A percentile compares a stretch with the other conserved stretches of the same genome.
These are phyloP conservation scores for Zaprionus lachaisei DNA, from an alignment of 1,140 invertebrate genomes.

Conservation along the genomic window DNA sequence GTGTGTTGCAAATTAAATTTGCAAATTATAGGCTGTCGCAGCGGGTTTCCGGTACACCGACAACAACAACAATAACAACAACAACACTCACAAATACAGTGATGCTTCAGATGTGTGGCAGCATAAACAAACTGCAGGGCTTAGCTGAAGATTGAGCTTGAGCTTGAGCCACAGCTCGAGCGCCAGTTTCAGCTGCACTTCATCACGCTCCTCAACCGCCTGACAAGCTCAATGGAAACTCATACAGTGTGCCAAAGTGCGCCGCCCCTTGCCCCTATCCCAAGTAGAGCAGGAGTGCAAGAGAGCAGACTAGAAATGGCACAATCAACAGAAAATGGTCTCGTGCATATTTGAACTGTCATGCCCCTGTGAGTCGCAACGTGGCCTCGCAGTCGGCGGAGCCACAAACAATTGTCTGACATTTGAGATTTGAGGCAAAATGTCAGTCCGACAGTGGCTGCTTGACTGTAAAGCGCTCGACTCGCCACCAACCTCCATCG, in stretches of 20 bases:
- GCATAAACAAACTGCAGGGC: conserved; percentile 53
- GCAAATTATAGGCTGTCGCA: conserved; percentile 81
- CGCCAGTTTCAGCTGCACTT: conserved; percentile 64
- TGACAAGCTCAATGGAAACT: conserved; percentile 75
- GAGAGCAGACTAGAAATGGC: conserved; percentile 66
- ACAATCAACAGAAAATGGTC: conserved; percentile 68
- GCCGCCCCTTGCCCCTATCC: not conserved
- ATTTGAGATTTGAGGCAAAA: conserved; percentile 80
- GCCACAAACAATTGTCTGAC: conserved; percentile 45
- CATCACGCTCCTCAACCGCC: conserved; percentile 56
- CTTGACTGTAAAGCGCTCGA: conserved; percentile 69
- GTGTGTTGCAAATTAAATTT: conserved; percentile 82
- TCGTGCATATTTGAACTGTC: conserved; percentile 77
- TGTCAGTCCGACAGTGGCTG: conserved; percentile 58
- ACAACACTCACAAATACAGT: conserved; percentile 24
- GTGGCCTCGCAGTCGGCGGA: conserved; percentile 5
- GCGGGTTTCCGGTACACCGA: conserved; percentile 67
- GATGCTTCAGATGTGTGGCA: conserved; percentile 62
- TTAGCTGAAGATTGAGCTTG: conserved; percentile 43
- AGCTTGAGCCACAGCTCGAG: conserved; percentile 26
- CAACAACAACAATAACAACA: conserved; percentile 29
- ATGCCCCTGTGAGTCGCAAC: conserved; percentile 49
- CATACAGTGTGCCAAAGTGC: conserved; percentile 52
- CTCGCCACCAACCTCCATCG: conserved; percentile 24
- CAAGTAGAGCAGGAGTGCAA: not conserved